Evolutionary conservation across 35 echinoderm and acorn worm genomes (phyloP).

Genomic region (Patiria miniata): DNA sequence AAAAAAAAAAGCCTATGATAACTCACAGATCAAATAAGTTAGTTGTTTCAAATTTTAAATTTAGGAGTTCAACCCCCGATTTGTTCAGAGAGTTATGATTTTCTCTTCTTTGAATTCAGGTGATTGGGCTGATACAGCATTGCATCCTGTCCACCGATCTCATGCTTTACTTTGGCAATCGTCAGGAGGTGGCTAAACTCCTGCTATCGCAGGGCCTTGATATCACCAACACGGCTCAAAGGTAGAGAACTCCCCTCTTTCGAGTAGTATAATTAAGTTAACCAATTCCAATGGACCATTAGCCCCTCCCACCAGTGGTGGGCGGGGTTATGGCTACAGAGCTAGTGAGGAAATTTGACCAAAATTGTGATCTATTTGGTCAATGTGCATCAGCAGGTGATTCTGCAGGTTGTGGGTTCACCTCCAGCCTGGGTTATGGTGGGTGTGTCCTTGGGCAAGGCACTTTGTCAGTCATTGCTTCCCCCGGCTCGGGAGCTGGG

Average conservation of each 20-base stretch:
- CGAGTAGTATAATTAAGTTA: too few species aligned
- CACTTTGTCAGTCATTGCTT: too few species aligned
- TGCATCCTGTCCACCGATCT: slow-evolving; percentile 80
- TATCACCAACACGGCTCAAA: slow-evolving; percentile 63
- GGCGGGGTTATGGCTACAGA: neutral
- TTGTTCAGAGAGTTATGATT: neutral
- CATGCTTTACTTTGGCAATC: slow-evolving; percentile 50
- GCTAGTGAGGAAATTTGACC: neutral
- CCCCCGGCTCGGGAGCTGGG: too few species aligned
- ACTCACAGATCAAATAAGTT: too few species aligned
- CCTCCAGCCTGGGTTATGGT: too few species aligned
- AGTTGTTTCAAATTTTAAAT: too few species aligned
- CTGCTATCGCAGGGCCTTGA: slow-evolving; percentile 52
- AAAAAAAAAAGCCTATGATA: too few species aligned
- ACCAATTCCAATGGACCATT: neutral
- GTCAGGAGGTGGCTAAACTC: slow-evolving; percentile 71
- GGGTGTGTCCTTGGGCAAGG: too few species aligned
- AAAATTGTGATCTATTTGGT: neutral
- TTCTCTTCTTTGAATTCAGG: slow-evolving; percentile 24
- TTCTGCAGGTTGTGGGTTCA: too few species aligned
- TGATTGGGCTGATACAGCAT: slow-evolving; percentile 66
- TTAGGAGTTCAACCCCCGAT: too few species aligned
- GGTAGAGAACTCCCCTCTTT: slow-evolving; percentile 26
- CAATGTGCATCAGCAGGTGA: too few species aligned
- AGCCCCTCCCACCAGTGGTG: neutral